These are phyloP conservation scores for Prenolepis imparis DNA, from an alignment of 2,888 invertebrate species.

Conservation along the genomic window DNA sequence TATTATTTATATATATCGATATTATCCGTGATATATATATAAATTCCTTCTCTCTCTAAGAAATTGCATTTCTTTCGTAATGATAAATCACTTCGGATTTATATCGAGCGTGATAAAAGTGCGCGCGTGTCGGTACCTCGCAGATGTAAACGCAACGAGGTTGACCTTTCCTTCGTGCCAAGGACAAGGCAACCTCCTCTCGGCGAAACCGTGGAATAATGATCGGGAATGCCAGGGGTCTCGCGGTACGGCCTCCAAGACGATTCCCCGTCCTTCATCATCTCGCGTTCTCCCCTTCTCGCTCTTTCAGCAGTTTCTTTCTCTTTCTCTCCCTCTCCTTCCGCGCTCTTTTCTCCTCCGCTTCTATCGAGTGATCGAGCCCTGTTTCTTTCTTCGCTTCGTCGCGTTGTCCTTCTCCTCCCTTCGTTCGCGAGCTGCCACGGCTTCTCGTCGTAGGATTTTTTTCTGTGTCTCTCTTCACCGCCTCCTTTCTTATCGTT, in stretches of 20 bases:
- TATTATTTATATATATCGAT: no score
- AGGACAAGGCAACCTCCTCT: conserved; percentile 68
- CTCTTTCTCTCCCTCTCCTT: conserved; percentile 47
- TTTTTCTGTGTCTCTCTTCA: conserved; percentile 24
- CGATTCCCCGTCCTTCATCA: conserved; percentile 70
- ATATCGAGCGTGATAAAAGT: background rate
- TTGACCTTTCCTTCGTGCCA: conserved; percentile 67
- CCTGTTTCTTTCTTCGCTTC: conserved; percentile 19
- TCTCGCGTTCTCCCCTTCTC: conserved; percentile 59
- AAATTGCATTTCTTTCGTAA: background rate
- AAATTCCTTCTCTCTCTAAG: background rate
- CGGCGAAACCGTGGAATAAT: conserved; percentile 77
- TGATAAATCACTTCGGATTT: background rate
- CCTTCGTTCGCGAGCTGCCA: conserved; percentile 39
- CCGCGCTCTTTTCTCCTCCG: conserved; percentile 44
- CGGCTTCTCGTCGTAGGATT: conserved; percentile 51
- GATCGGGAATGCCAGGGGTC: conserved; percentile 78
- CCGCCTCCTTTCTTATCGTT: conserved; percentile 18
- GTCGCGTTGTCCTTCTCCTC: conserved; percentile 27
- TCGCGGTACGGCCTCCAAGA: conserved; percentile 75
- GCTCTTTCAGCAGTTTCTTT: conserved; percentile 33
- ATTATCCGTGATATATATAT: no score
- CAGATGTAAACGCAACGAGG: conserved; percentile 27
- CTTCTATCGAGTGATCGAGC: conserved; percentile 13
- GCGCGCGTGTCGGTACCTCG: background rate